Evolutionary conservation across 2,797 vertebrate genomes (phyloP), one percentile per base, ranked within the genome.

Genomic region (Danio albolineatus): DNA sequence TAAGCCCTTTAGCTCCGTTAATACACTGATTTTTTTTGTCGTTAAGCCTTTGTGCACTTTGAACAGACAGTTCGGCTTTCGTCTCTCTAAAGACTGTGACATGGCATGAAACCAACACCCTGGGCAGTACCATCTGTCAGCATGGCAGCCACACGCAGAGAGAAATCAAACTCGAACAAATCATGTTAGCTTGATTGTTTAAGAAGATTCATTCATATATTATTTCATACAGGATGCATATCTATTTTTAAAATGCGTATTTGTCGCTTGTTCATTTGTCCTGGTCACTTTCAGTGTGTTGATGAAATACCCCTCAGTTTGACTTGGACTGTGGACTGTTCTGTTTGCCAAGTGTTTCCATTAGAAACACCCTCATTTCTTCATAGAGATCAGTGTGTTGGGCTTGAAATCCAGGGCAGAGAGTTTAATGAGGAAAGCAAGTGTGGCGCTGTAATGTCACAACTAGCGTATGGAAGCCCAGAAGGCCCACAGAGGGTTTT

Each of bases 111-210:
- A 80, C 57, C 79, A 79, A 69, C 72, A 82, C 73, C 62, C 74
- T 6, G 49, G 83, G 83, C 79, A 82, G 66, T 75, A 78, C 83
- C 85, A 85, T 87, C 80, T 85, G 82, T 85, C 78, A 49, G 49
- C 80, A 85, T 69, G 82, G 80, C 80, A 70, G 46, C 61, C 46
- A 62, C 69, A 81, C 71, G 74, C 69, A 84, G 28, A 28, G 28
- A 28, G 28, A 28, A 28, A 28, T 28, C 28, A 28, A 28, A 28
- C 28, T 28, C 28, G 28, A 28, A 28, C 28, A 28, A 84, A 66
- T 81, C 73, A 71, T 60, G 84, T 43, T 62, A 62, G 43, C 19
- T 46, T 28, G 36, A 49, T 28, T 28, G 28, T 28, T 78, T 76
- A 59, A 53, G 28, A 16, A 44, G 28, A n/a, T 66, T 36, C 4